Evolutionary conservation across 2,113 vertebrate species (phyloP).

Genomic region (Reinhardtius hippoglossoides): DNA sequence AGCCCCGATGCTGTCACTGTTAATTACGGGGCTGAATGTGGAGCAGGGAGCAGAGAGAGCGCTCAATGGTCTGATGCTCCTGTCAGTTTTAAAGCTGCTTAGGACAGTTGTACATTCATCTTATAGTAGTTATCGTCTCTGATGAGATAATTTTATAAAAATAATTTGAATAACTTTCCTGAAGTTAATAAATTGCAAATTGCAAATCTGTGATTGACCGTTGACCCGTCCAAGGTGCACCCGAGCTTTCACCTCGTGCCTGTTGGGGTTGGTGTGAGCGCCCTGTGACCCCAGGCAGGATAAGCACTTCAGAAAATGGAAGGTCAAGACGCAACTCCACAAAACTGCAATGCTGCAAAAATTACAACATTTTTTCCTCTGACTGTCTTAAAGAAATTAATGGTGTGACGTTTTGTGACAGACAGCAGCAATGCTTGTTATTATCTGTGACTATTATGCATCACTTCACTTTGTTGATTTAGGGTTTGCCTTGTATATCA

Average conservation of each 20-base stretch:
- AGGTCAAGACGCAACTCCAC: background rate
- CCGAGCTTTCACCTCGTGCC: background rate
- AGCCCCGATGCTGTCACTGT: conserved; percentile 65
- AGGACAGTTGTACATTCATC: conserved; percentile 16
- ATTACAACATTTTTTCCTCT: background rate
- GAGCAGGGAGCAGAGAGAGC: conserved; percentile 51
- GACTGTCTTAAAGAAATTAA: background rate
- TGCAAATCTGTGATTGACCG: conserved; percentile 2
- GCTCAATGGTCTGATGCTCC: conserved; percentile 40
- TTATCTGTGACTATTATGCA: background rate
- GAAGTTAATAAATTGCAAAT: background rate
- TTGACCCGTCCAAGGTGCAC: background rate
- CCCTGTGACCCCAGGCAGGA: background rate
- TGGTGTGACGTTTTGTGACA: background rate
- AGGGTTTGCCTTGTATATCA: background rate
- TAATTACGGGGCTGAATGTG: conserved; percentile 79
- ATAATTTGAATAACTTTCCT: background rate
- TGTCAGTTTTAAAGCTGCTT: conserved; percentile 48
- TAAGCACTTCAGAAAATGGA: background rate
- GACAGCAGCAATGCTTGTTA: background rate
- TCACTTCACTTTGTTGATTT: conserved; percentile 1
- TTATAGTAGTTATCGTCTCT: conserved; percentile 1
- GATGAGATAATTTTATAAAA: conserved; percentile 12
- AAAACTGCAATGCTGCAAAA: background rate
- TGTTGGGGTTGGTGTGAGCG: background rate